Evolutionary conservation across 2,113 vertebrate species (phyloP).

Genomic region (Alethe castanea): DNA sequence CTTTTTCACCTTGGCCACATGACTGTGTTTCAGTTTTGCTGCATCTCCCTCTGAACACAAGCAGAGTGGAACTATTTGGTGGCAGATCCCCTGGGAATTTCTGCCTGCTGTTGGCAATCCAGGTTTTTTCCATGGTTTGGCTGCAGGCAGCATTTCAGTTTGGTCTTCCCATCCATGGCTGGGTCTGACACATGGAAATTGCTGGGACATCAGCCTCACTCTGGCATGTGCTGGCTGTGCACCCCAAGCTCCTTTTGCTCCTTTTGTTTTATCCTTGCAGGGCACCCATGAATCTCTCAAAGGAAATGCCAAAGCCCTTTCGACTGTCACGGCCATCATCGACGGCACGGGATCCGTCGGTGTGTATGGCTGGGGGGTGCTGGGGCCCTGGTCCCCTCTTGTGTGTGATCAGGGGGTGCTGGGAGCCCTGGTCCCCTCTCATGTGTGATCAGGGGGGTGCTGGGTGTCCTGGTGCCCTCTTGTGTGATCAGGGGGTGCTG

Average conservation of each 20-base stretch:
- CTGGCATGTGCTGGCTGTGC: not conserved
- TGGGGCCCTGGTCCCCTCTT: not conserved
- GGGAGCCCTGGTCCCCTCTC: not conserved
- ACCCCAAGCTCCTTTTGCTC: not conserved
- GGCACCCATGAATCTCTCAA: slow-evolving; percentile 91
- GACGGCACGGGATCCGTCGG: slow-evolving; percentile 94
- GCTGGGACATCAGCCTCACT: fast-evolving
- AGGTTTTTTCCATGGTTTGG: not conserved
- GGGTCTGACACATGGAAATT: not conserved
- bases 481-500: too few relatives aligned
- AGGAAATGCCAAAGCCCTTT: slow-evolving; percentile 92
- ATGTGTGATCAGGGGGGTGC: fast-evolving
- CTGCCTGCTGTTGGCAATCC: fast-evolving
- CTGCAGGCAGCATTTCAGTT: not conserved
- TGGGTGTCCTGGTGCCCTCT: not conserved
- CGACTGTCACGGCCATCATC: slow-evolving; percentile 94
- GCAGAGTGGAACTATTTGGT: not conserved
- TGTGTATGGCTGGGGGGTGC: slow-evolving; percentile 41
- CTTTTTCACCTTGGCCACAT: not conserved
- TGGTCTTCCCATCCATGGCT: fast-evolving
- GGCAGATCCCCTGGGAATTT: not conserved
- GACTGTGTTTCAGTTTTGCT: not conserved
- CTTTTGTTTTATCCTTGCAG: slow-evolving; percentile 54
- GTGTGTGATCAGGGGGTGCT: fast-evolving
- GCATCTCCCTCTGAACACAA: not conserved